Base-by-base conservation (phyloP, 1,140 invertebrate genomes). In the Aphis gossypii region DNA sequence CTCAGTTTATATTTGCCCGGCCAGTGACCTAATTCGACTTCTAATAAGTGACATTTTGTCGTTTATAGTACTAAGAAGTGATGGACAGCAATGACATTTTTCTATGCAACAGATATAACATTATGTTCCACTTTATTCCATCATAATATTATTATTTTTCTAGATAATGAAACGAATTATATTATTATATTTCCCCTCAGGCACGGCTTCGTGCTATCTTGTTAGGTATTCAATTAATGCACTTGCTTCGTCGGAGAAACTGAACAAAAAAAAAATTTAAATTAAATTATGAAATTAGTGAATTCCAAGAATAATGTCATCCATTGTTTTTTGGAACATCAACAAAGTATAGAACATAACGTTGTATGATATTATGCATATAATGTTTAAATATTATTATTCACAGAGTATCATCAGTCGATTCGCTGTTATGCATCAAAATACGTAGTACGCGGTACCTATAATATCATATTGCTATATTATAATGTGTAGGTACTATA, bases 111-210 rank as follows among this genome's bases (percentile, higher is more conserved):
- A n/a, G 14, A 76, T 11, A 76, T 76, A 6, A n/a, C 4, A 76
- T 76, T n/a, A n/a, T n/a, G 60, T 76, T 30, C 14, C 11, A 2
- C 4, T n/a, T 76, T 23, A 76, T 76, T 76, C 14, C n/a, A n/a
- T 76, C 60, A 76, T n/a, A 76, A 76, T 76, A 76, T 76, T 76
- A 76, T 35, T 76, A 76, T 76, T 18, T 76, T 35, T 76, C 14
- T n/a, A 76, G 60, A 76, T n/a, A 76, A 76, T 35, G 60, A 76
- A 76, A 76, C 60, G 14, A 76, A 76, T 76, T 76, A 76, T 68
- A 14, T 30, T 54, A 54, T 54, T 23, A 30, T 60, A 30, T 76
- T n/a, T 3, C 30, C 60, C 1, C n/a, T 14, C 14, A n/a, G 30
- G 14, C 30, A 6, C 1, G n/a, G 14, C 30, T 1, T n/a, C 9